These are phyloP conservation scores for Littorina saxatilis DNA, from an alignment of 1,140 invertebrate species.

Conservation along the genomic window DNA sequence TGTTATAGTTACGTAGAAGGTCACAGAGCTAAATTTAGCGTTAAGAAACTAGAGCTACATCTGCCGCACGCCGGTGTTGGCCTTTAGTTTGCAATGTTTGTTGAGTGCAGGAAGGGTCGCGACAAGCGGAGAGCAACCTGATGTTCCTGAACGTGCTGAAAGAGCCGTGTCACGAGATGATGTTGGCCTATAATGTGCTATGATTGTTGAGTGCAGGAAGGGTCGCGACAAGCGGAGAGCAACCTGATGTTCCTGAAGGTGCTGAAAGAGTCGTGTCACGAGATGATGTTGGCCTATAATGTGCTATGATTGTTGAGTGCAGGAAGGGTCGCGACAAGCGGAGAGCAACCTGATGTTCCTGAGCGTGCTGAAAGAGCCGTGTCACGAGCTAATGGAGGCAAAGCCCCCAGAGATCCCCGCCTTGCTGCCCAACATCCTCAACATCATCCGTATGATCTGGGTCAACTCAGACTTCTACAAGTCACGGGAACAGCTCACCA, in stretches of 20 bases:
- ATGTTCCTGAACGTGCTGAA: constrained; percentile 86
- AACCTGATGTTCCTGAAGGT: constrained; percentile 88
- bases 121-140: constrained; percentile 87
- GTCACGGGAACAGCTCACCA: constrained; percentile 81
- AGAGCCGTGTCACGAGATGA: no score
- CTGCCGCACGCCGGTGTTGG: no score
- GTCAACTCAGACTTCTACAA: constrained; percentile 87
- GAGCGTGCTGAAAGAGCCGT: constrained; percentile 84
- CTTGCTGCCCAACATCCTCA: constrained; percentile 84
- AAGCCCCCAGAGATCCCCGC: constrained; percentile 81
- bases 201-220: constrained; percentile 74
- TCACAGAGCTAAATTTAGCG: no score
- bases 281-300: no score
- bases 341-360: constrained; percentile 89
- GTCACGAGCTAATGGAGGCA: constrained; percentile 80
- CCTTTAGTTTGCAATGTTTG: no score
- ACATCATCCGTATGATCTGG: constrained; percentile 88
- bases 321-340: constrained; percentile 82
- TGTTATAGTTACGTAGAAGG: no score
- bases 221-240: constrained; percentile 84
- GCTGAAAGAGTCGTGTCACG: constrained; percentile 85
- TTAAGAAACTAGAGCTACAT: no score
- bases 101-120: constrained; percentile 78
- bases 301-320: no score
- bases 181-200: no score